Percentiles rank a stretch among this genome's conserved stretches.
Evolutionary conservation across 2,888 invertebrate genomes (phyloP).

Genomic region (Leucozona laternaria): DNA sequence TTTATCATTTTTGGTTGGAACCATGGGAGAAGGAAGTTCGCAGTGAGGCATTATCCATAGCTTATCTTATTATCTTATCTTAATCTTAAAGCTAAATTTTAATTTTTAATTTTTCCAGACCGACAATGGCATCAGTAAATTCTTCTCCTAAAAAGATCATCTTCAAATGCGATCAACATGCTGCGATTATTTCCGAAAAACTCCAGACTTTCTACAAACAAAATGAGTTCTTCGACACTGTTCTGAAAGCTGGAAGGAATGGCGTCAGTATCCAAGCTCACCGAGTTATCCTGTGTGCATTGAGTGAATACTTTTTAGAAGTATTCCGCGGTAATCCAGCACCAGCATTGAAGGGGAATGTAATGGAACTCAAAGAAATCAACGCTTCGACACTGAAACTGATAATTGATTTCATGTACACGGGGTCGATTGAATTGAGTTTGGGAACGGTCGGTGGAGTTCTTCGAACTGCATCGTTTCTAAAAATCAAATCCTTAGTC

Average conservation of each 20-base stretch:
- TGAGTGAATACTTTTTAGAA: constrained; percentile 1
- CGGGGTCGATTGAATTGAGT: not conserved
- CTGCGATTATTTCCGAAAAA: not conserved
- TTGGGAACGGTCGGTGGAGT: not conserved
- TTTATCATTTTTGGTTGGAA: no score
- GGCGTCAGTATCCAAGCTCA: not conserved
- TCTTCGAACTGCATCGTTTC: not conserved
- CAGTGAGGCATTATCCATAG: no score
- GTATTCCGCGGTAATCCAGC: not conserved
- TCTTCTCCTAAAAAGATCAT: not conserved
- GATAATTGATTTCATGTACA: constrained; percentile 1
- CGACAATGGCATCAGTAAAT: not conserved
- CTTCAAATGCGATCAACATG: not conserved
- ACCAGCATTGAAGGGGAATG: not conserved
- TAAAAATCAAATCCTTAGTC: not conserved
- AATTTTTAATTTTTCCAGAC: no score
- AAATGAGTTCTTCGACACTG: not conserved
- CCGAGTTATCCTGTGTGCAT: not conserved
- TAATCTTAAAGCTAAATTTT: no score
- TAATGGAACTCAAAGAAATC: not conserved
- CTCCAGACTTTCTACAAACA: not conserved
- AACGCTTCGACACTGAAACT: not conserved
- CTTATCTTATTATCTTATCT: no score
- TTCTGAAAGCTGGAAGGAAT: not conserved
- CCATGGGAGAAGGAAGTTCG: no score